Evolutionary conservation across 2,888 invertebrate genomes (phyloP).

Genomic region (Chrysina gloriosa): DNA sequence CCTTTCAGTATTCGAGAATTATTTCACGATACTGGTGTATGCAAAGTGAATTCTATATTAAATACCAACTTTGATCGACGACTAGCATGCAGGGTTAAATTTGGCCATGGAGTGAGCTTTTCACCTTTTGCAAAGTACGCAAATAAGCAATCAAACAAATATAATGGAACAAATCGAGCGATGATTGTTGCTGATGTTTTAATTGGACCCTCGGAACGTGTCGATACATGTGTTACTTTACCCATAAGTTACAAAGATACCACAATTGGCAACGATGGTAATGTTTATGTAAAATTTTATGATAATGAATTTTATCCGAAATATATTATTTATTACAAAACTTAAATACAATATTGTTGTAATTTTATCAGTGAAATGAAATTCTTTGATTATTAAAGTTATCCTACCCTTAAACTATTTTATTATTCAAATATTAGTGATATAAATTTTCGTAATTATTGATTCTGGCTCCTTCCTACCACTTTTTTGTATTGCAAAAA

Average conservation of each 20-base stretch:
- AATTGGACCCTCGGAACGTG: conserved; percentile 50
- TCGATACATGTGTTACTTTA: conserved; percentile 31
- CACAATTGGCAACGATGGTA: conserved; percentile 51
- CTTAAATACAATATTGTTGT: background rate
- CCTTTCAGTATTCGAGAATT: conserved; percentile 42
- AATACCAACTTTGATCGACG: conserved; percentile 57
- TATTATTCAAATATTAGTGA: too few species aligned
- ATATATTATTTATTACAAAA: conserved; percentile 55
- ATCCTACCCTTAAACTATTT: too few species aligned
- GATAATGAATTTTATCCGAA: conserved; percentile 61
- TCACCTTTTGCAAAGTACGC: conserved; percentile 54
- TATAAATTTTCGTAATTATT: too few species aligned
- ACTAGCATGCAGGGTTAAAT: conserved; percentile 50
- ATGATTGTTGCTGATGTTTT: conserved; percentile 59
- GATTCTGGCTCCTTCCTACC: too few species aligned
- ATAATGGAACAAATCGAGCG: conserved; percentile 50
- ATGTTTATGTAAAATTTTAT: conserved; percentile 60
- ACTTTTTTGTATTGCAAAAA: too few species aligned
- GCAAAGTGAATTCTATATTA: conserved; percentile 54
- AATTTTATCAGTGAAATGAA: too few species aligned
- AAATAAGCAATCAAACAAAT: conserved; percentile 51
- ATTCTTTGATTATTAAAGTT: too few species aligned
- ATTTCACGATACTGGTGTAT: conserved; percentile 54
- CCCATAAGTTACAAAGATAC: conserved; percentile 57
- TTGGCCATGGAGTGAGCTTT: conserved; percentile 58